Conservation (phyloP, 2,113 vertebrate genomes). For the Ammospiza nelsoni region DNA sequence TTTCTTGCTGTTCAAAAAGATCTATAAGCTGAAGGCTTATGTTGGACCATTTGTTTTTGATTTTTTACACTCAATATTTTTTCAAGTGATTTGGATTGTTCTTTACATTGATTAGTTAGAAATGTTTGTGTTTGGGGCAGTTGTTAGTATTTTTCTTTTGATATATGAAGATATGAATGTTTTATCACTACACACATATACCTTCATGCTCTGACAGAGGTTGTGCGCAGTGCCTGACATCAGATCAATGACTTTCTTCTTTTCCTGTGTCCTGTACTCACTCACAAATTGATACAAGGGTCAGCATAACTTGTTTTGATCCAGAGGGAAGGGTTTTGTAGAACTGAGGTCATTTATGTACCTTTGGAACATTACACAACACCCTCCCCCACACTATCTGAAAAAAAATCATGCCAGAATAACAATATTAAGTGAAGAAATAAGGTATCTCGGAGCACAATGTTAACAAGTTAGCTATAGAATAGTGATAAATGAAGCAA, state of each 20-base stretch:
- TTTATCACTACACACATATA: not conserved
- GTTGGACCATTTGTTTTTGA: not conserved
- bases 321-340: not conserved
- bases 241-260: not conserved
- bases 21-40: not conserved
- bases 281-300: not conserved
- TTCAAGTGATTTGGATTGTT: not conserved
- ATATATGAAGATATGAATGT: not conserved
- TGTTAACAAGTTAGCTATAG: not conserved
- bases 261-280: not conserved
- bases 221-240: not conserved
- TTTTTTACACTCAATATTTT: not conserved
- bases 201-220: not conserved
- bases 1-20: not conserved
- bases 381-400: not conserved
- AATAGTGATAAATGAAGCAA: not conserved
- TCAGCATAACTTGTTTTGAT: not conserved
- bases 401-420: not conserved
- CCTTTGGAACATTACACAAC: not conserved
- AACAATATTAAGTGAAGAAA: not conserved
- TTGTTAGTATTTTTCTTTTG: not conserved
- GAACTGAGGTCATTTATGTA: not conserved
- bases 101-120: not conserved
- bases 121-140: not conserved
- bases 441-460: not conserved